Base-by-base conservation (phyloP, 2,888 invertebrate species). In the Atrina japonica region DNA sequence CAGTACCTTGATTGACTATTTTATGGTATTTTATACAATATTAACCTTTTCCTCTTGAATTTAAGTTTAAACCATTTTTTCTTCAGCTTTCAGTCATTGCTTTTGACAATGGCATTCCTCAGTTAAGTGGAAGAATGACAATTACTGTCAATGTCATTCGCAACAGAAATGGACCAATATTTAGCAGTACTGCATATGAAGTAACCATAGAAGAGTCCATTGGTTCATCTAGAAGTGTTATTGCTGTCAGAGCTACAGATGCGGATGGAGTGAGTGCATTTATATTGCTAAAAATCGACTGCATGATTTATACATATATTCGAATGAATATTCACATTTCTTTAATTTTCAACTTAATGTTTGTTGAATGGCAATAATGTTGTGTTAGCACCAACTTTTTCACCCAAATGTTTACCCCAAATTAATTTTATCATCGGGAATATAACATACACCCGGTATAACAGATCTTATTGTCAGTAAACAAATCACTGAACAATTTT, bases 161-260 rank as follows among this genome's bases (percentile, higher is more conserved):
- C 7, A 88, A 87, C 73, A 74, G 78, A 30, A 77, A 82, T 67
- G 83, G 80, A 23, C 88, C 88, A 23, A 67, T 75, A 7, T 87
- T 87, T 76, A 64, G 59, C 11, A 66, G 65, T 9, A 69, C 61
- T 0, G 45, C 68, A 16, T 84, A 87, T 73, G 63, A 63, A 18
- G 58, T 61, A 6, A 78, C 77, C 11, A 82, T 86, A 25, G 64
- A 73, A 21, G 85, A 86, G 49, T 58, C 80, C 30, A 9, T 55
- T 9, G 21, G 73, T 11, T 70, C 80, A 3, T 73, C 70, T 6
- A 56, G 55, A 14, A 68, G 65, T n/a, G 68, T 86, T 1, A 21
- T 82, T 14, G 59, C 55, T 29, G 82, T 86, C 21, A 52, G 43
- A n/a, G 83, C 84, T 11, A 69, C 69, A 64, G 81, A 81, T 74